phyloP scores from a whole-genome alignment of 1,140 invertebrate species.

The Apis laboriosa region DNA sequence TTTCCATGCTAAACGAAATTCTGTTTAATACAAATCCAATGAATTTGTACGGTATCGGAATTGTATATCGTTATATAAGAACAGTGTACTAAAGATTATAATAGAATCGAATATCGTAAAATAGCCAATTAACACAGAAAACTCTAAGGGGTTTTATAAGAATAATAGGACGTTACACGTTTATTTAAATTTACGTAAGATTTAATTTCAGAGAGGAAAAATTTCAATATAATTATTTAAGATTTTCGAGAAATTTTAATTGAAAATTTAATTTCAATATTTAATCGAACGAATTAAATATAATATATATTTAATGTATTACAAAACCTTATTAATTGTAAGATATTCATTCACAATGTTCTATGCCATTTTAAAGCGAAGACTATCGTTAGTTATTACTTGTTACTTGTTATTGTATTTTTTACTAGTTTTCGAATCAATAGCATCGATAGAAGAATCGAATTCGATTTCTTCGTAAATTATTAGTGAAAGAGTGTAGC shows the following conservation, averaged over 20 bases:
- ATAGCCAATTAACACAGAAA: constrained; percentile 5
- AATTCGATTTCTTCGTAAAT: constrained; percentile 22
- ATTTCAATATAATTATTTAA: neutral
- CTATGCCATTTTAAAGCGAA: too few relatives aligned
- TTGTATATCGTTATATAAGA: constrained; percentile 5
- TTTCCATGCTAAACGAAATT: constrained; percentile 45
- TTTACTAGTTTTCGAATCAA: neutral
- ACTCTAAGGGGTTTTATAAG: neutral
- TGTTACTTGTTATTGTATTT: neutral
- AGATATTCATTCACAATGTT: too few relatives aligned
- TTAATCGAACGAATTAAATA: neutral
- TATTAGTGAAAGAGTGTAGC: constrained; percentile 27
- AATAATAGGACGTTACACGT: neutral
- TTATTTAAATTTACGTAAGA: too few relatives aligned
- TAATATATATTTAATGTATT: too few relatives aligned
- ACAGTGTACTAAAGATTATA: neutral
- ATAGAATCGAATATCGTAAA: constrained; percentile 13
- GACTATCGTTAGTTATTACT: neutral
- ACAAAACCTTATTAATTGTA: too few relatives aligned
- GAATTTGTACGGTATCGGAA: constrained; percentile 24
- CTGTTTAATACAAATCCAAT: constrained; percentile 63
- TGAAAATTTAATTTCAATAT: neutral
- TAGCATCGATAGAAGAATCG: constrained; percentile 8
- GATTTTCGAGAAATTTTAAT: neutral
- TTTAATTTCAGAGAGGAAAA: neutral